Conservation (phyloP, 2,113 vertebrate species). For the Fulmarus glacialis region DNA sequence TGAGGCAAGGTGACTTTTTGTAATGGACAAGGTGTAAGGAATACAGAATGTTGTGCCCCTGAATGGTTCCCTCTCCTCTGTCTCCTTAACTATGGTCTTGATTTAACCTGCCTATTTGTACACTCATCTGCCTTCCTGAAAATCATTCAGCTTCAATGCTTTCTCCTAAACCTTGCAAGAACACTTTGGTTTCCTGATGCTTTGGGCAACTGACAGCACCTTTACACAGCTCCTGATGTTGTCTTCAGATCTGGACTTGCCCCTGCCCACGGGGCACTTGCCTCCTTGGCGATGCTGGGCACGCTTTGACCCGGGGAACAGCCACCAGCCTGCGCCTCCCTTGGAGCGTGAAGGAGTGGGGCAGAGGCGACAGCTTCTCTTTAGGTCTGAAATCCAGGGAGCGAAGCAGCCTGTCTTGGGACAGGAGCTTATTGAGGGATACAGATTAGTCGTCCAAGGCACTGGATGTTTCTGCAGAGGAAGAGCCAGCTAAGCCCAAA, state of each 20-base stretch:
- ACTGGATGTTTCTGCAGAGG: not conserved
- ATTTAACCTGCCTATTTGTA: not conserved
- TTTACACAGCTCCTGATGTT: not conserved
- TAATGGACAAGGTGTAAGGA: not conserved
- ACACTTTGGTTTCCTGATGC: not conserved
- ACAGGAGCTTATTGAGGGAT: not conserved
- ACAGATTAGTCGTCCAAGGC: fast-evolving
- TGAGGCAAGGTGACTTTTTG: not conserved
- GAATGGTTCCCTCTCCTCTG: not conserved
- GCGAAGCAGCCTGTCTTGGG: not conserved
- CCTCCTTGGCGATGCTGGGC: not conserved
- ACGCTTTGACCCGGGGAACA: not conserved
- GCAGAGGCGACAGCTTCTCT: not conserved
- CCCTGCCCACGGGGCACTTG: fast-evolving
- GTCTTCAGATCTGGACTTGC: not conserved
- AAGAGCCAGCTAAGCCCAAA: not conserved
- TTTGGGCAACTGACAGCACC: not conserved
- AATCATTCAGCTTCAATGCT: not conserved
- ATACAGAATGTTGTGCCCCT: not conserved
- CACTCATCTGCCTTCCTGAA: not conserved
- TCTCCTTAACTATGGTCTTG: not conserved
- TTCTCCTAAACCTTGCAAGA: not conserved
- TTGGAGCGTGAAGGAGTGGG: not conserved
- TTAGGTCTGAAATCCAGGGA: not conserved
- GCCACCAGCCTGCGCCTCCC: not conserved